phyloP scores from a whole-genome alignment of 1,140 invertebrate genomes.

The Pseudomyrmex pallidus region DNA sequence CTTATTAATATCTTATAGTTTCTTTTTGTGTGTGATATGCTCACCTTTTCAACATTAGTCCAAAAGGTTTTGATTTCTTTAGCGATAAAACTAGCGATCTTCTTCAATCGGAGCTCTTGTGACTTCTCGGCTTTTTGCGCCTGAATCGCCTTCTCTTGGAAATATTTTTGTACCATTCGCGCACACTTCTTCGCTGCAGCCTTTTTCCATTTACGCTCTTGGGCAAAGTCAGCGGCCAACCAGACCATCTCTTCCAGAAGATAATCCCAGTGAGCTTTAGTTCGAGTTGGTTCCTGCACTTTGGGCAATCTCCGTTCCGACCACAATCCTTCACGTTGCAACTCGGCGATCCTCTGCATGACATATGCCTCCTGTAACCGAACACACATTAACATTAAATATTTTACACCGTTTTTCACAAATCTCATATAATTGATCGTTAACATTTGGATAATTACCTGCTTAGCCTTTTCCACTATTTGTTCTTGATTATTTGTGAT shows the following conservation, averaged over 20 bases:
- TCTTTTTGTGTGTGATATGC: neutral
- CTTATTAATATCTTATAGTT: neutral
- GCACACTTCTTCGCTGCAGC: constrained; percentile 96
- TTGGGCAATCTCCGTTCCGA: constrained; percentile 96
- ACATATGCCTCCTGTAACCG: constrained; percentile 93
- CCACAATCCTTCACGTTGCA: constrained; percentile 96
- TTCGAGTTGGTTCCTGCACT: constrained; percentile 94
- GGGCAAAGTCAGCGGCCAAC: constrained; percentile 98
- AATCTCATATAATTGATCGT: neutral
- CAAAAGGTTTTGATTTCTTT: constrained; percentile 98
- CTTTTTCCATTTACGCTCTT: constrained; percentile 99
- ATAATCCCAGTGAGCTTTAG: constrained; percentile 99
- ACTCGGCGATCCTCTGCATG: constrained; percentile 95
- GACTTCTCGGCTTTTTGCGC: constrained; percentile 96
- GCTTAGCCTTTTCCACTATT: constrained; percentile 95
- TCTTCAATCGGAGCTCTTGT: constrained; percentile 93
- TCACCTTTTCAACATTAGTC: constrained; percentile 97
- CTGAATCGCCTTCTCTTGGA: constrained; percentile 96
- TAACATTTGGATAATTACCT: constrained; percentile 83
- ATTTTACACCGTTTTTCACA: neutral
- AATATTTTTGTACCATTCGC: constrained; percentile 97
- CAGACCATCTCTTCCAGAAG: constrained; percentile 99
- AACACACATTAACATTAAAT: neutral
- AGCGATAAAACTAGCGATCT: constrained; percentile 95
- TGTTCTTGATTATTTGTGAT: constrained; percentile 88